Evolutionary conservation across 2,888 invertebrate species (phyloP).

Genomic region (Leptinotarsa rubiginosa): DNA sequence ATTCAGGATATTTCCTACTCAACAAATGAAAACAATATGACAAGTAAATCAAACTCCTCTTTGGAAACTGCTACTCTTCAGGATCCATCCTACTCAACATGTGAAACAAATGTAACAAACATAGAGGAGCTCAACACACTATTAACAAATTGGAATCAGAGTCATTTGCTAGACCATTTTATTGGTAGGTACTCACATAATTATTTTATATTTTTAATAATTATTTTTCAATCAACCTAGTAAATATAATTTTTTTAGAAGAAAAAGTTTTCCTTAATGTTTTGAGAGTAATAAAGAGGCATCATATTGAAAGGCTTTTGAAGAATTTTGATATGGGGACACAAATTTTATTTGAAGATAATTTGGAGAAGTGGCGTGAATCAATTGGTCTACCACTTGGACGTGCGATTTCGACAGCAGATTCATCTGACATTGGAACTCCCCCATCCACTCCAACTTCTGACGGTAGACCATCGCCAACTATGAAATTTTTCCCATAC

Average conservation of each 20-base stretch:
- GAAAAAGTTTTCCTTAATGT: constrained; percentile 32
- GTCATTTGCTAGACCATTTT: constrained; percentile 20
- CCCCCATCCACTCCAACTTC: constrained; percentile 21
- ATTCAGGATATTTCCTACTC: no score
- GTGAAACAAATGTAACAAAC: not conserved
- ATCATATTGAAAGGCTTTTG: constrained; percentile 46
- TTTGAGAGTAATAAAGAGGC: constrained; percentile 41
- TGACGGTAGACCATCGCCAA: constrained; percentile 11
- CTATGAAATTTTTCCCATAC: constrained; percentile 12
- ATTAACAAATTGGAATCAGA: constrained; percentile 21
- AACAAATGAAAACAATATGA: no score
- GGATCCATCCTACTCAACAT: no score
- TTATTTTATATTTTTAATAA: constrained; percentile 11
- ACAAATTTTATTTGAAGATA: constrained; percentile 49
- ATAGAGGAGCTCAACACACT: not conserved
- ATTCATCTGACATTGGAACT: not conserved
- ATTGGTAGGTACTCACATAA: constrained; percentile 18
- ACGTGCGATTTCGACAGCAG: not conserved
- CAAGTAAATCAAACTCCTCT: no score
- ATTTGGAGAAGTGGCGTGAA: constrained; percentile 47
- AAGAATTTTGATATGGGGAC: constrained; percentile 46
- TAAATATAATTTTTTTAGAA: constrained; percentile 25
- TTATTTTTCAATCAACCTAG: not conserved
- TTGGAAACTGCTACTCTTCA: no score
- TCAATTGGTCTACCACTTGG: constrained; percentile 40